These are phyloP conservation scores for Spheniscus mendiculus DNA, from an alignment of 2,113 vertebrate genomes.

Conservation along the genomic window DNA sequence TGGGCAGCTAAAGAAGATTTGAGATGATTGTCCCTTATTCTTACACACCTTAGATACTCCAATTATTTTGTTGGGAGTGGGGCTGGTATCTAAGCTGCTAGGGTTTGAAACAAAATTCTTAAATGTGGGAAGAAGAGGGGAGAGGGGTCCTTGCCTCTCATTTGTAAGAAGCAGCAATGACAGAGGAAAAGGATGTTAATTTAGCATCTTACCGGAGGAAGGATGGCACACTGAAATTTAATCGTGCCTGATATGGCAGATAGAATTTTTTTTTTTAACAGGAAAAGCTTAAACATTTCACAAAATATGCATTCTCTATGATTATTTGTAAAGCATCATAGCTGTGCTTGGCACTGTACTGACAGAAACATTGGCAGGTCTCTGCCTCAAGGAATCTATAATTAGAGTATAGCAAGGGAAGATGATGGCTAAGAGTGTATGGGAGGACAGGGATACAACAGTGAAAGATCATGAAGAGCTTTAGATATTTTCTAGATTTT, in stretches of 20 bases:
- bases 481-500: neutral
- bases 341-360: neutral
- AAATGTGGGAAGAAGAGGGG: neutral
- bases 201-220: neutral
- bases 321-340: neutral
- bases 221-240: neutral
- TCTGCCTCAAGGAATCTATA: slow-evolving; percentile 16
- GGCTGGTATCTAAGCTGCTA: neutral
- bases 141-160: neutral
- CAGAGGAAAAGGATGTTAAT: neutral
- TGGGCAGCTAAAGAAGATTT: neutral
- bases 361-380: neutral
- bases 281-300: neutral
- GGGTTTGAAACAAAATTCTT: neutral
- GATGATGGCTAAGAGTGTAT: neutral
- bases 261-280: neutral
- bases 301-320: neutral
- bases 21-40: neutral
- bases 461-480: neutral
- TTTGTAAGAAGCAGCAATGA: neutral
- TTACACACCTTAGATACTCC: neutral
- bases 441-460: slow-evolving; percentile 24
- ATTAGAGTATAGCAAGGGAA: neutral
- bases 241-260: neutral
- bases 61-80: neutral